phyloP scores from a whole-genome alignment of 2,797 vertebrate species.

The Percopsis omiscomaycus region DNA sequence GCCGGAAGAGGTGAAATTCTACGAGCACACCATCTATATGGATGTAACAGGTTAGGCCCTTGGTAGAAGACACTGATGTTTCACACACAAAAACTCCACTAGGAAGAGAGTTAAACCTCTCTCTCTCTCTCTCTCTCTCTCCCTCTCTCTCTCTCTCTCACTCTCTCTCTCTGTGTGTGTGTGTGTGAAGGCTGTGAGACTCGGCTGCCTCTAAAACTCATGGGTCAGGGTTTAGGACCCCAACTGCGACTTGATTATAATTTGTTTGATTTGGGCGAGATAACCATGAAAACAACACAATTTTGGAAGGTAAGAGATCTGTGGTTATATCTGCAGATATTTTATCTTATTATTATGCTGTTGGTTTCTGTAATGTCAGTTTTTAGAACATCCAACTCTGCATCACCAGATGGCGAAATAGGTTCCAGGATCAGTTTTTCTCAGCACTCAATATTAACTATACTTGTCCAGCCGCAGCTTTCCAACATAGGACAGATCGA shows the following conservation, averaged over 20 bases:
- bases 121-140: too few relatives aligned
- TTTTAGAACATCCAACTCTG: too few relatives aligned
- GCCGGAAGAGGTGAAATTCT: constrained; percentile 78
- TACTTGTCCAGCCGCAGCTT: constrained; percentile 73
- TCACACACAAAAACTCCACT: too few relatives aligned
- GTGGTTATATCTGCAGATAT: neutral
- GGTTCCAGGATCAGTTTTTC: neutral
- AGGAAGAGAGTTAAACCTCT: too few relatives aligned
- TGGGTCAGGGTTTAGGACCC: constrained; percentile 83
- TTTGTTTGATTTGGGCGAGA: constrained; percentile 76
- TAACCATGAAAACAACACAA: constrained; percentile 76
- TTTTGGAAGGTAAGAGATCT: constrained; percentile 81
- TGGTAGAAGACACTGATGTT: too few relatives aligned
- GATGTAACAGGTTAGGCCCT: too few relatives aligned
- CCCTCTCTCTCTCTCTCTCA: too few relatives aligned
- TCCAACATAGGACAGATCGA: constrained; percentile 83
- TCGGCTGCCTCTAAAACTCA: constrained; percentile 79
- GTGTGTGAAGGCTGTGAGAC: constrained; percentile 51
- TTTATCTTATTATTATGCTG: too few relatives aligned
- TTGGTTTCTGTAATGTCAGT: too few relatives aligned
- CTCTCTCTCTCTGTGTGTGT: neutral
- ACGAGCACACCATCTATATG: constrained; percentile 66
- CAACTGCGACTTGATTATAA: constrained; percentile 74
- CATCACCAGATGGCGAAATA: neutral
- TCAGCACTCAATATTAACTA: neutral